These are phyloP conservation scores for Charanyca ferruginea DNA, from an alignment of 2,888 invertebrate genomes.

Conservation along the genomic window DNA sequence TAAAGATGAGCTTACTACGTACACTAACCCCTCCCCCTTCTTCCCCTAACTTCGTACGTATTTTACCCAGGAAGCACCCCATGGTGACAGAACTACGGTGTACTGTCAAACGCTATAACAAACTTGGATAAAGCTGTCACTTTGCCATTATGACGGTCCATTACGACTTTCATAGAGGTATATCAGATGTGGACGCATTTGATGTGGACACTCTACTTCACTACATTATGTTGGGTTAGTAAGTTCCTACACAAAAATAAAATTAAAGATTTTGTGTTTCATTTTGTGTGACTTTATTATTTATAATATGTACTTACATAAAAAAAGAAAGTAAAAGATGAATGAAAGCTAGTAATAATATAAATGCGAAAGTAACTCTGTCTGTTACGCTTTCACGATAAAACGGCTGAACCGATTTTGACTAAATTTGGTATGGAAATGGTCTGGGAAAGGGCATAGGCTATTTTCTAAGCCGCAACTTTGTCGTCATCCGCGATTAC, in stretches of 20 bases:
- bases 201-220: conserved; percentile 36
- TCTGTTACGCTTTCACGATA: no score
- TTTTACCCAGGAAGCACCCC: conserved; percentile 19
- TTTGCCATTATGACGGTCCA: conserved; percentile 49
- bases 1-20: conserved; percentile 15
- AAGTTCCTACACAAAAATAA: background rate
- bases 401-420: no score
- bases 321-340: no score
- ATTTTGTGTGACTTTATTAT: no score
- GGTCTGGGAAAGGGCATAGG: no score
- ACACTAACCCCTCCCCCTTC: background rate
- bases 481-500: no score
- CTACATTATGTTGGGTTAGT: background rate
- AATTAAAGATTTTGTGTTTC: no score
- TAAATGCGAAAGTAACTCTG: no score
- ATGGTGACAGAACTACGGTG: conserved; percentile 4
- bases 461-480: no score
- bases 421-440: no score
- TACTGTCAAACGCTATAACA: conserved; percentile 37
- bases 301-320: no score
- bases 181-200: conserved; percentile 47
- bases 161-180: conserved; percentile 62
- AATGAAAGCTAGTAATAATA: no score
- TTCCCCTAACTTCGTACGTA: background rate
- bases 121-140: conserved; percentile 64